Base-by-base conservation (phyloP, 2,113 vertebrate genomes). In the Sceloporus tristichus region DNA sequence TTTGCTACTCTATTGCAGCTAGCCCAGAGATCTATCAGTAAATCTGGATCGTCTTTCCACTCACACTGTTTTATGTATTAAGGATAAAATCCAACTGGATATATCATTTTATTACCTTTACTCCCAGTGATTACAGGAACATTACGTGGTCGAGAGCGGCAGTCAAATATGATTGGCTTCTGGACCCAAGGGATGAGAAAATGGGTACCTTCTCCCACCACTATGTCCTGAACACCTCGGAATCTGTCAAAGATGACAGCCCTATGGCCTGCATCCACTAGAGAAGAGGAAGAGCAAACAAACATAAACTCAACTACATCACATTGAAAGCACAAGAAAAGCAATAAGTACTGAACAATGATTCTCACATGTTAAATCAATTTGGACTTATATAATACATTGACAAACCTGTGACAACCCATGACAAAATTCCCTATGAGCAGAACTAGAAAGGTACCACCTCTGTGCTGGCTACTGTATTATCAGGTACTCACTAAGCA, bases 181-280 rank as follows among this genome's bases (percentile, higher is more conserved):
- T 99, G 99, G 10, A 99, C 98, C 99, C 98, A 99, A 9, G 99
- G 99, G 92, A 99, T 98, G 70, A 99, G 96, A 88, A 99, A 99
- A 88, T 99, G 98, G 25, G 99, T 99, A 0, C 99, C 98, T 92
- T 99, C 98, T 2, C 98, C 98, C 2, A 97, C 97, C 79, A 99
- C 98, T 0, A 27, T 16, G 0, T 99, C 98, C 91, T 99, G 98
- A 1, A 99, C 98, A 0, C 99, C 99, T 0, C 97, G 95, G 93
- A 99, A 99, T 0, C 98, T 94, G 96, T 99, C 98, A 42, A 99
- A 99, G 95, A 99, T 99, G 71, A 99, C 98, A 0, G 98, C 99
- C 76, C 96, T 95, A 95, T 99, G 98, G 0, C 99, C 99, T 0
- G 98, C 99, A 2, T 99, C 99, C 91, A 99, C 99, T 99, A 87